Base-by-base conservation (phyloP, 2,113 vertebrate genomes). In the Festucalex cinctus region DNA sequence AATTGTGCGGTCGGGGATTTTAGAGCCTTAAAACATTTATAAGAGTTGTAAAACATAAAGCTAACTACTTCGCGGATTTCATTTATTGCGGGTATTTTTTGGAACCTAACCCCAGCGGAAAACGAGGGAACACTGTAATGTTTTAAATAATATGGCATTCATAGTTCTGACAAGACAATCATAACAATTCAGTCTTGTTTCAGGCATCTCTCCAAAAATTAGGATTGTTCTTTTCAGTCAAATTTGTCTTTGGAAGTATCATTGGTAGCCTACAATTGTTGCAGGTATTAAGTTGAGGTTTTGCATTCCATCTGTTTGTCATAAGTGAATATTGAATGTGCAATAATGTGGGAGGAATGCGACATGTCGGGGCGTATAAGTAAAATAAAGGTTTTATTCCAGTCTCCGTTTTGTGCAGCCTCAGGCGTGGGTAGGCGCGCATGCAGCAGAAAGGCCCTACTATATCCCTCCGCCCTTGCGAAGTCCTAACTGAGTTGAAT, bases 401-500 rank as follows among this genome's bases (percentile, higher is more conserved):
- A 82, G 79, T 74, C 36, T 74, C 24, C 77, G 65, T 77, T 76
- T 78, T 76, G n/a, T 64, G 70, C 26, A 76, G 65, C 85, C 81
- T 71, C 32, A 24, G 82, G 88, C 81, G 37, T 14, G 64, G 60
- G 66, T 61, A 60, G 68, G 48, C 68, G 26, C 44, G 54, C n/a
- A n/a, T n/a, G n/a, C n/a, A 69, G 26, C 13, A 57, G 14, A 2
- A 32, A 57, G 39, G 41, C 74, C 20, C 44, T 63, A 26, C 0
- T 26, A 43, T 85, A 85, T 90, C 81, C 75, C 9, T 90, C 86
- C 88, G 86, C 85, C n/a, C 3, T 0, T 9, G 37, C 41, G 9
- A 4, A 43, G 72, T 20, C 32, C 66, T 68, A 75, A 41, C 56
- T 65, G 41, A 1, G 1, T 10, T 46, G 0, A 9, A 3, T 3